A percentile compares a stretch with the other conserved stretches of the same genome.
Evolutionary conservation across 1,140 invertebrate genomes (phyloP).

Genomic region (Drosophila auraria): DNA sequence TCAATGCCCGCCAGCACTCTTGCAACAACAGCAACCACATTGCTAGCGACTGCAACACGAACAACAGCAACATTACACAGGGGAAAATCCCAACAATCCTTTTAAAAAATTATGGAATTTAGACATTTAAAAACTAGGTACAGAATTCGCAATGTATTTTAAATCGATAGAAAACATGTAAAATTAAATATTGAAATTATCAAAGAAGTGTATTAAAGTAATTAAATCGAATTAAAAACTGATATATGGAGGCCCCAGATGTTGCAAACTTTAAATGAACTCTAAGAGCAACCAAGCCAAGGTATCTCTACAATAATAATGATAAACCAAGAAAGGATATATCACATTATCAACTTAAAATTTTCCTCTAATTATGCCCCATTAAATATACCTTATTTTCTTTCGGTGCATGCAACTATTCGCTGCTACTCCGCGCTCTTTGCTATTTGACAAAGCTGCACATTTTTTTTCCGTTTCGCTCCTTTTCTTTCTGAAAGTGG

Average conservation of each 20-base stretch:
- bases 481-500: conserved; percentile 41
- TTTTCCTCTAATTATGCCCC: not conserved
- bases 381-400: not conserved
- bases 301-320: too few species aligned
- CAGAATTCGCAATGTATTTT: too few species aligned
- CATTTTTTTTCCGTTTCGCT: conserved; percentile 53
- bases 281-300: too few species aligned
- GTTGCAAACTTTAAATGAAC: too few species aligned
- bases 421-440: conserved; percentile 50
- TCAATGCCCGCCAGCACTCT: conserved; percentile 76
- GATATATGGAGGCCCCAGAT: too few species aligned
- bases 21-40: conserved; percentile 59
- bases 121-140: too few species aligned
- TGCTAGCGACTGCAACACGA: conserved; percentile 6
- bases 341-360: not conserved
- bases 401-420: conserved; percentile 29
- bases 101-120: too few species aligned
- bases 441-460: conserved; percentile 77
- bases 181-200: too few species aligned
- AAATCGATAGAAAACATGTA: too few species aligned
- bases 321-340: too few species aligned
- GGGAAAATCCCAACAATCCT: not conserved
- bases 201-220: too few species aligned
- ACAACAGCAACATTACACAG: conserved; percentile 22
- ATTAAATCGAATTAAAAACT: too few species aligned